Evolutionary conservation across 2,888 invertebrate species (phyloP).

Genomic region (Troilus luridus): DNA sequence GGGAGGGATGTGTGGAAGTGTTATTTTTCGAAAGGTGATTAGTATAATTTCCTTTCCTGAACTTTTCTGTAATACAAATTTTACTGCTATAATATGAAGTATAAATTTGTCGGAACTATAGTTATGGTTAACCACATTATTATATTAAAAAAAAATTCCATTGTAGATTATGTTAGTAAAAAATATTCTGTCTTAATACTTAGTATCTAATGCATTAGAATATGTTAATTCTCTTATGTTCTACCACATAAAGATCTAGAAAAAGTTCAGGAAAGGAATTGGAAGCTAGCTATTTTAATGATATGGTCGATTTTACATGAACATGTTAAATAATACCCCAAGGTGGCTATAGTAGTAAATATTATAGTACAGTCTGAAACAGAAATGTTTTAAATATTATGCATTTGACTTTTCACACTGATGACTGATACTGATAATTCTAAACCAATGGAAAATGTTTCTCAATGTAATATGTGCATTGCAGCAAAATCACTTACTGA

Average conservation of each 20-base stretch:
- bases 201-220: background rate
- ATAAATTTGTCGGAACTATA: background rate
- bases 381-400: slow-evolving; percentile 24
- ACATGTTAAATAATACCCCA: background rate
- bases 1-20: slow-evolving; percentile 8
- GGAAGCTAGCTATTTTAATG: slow-evolving; percentile 22
- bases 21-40: background rate
- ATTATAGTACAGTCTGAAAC: background rate
- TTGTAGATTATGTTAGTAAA: background rate
- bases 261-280: slow-evolving; percentile 37
- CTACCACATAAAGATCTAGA: background rate
- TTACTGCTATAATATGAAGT: background rate
- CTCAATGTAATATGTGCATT: background rate
- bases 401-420: background rate
- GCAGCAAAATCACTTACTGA: background rate
- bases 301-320: slow-evolving; percentile 20
- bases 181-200: background rate
- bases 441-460: slow-evolving; percentile 1
- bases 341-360: background rate
- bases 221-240: background rate
- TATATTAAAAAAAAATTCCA: background rate
- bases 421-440: slow-evolving; percentile 21
- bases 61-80: background rate
- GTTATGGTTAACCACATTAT: background rate
- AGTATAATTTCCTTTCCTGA: slow-evolving; percentile 7